Percentiles rank a stretch among this genome's conserved stretches.
Evolutionary conservation across 1,140 invertebrate genomes (phyloP).

Genomic region (Ephestia elutella): DNA sequence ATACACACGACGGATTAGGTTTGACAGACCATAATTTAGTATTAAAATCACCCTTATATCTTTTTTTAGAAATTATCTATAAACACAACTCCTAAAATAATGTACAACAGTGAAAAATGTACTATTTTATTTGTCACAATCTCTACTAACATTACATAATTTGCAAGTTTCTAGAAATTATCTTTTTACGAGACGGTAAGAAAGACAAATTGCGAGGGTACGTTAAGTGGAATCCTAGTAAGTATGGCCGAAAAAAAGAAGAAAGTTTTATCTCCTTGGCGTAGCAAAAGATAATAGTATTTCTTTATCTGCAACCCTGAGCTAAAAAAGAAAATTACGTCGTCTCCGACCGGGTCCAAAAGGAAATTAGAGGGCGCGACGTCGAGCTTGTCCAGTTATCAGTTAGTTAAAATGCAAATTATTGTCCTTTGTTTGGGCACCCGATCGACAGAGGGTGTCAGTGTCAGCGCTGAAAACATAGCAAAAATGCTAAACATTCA

Average conservation of each 20-base stretch:
- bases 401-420: slow-evolving; percentile 70
- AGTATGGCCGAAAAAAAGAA: slow-evolving; percentile 15
- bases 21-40: too few species aligned
- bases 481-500: slow-evolving; percentile 60
- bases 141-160: too few species aligned
- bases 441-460: slow-evolving; percentile 34
- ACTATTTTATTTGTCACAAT: too few species aligned
- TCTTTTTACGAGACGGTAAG: slow-evolving; percentile 4
- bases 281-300: slow-evolving; percentile 31
- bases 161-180: slow-evolving; percentile 1
- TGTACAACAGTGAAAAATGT: too few species aligned
- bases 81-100: too few species aligned
- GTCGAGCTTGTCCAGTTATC: slow-evolving; percentile 48
- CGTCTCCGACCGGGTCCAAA: slow-evolving; percentile 33
- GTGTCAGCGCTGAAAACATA: slow-evolving; percentile 20
- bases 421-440: slow-evolving; percentile 57
- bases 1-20: too few species aligned
- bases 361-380: slow-evolving; percentile 39
- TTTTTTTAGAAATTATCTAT: too few species aligned
- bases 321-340: slow-evolving; percentile 40
- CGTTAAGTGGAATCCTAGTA: slow-evolving; percentile 1
- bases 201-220: not conserved
- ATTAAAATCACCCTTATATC: too few species aligned
- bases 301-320: slow-evolving; percentile 34
- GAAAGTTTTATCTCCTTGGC: slow-evolving; percentile 36